These are phyloP conservation scores for Lytechinus pictus DNA, from an alignment of 35 echinoderm and acorn worm genomes.

Conservation along the genomic window DNA sequence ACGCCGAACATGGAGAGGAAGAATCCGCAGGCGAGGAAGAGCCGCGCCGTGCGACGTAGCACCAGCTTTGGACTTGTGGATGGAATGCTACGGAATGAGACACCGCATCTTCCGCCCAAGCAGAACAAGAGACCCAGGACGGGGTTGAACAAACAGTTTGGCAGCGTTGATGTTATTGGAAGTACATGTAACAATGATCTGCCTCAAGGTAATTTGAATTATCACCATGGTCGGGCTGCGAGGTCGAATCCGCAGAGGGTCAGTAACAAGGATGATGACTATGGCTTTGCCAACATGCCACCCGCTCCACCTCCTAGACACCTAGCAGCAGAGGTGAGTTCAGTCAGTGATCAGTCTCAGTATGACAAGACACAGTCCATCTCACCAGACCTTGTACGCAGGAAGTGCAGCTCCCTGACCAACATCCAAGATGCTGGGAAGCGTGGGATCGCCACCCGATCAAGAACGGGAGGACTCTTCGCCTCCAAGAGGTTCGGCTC, in stretches of 20 bases:
- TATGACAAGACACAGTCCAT: not conserved
- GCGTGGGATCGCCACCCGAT: not conserved
- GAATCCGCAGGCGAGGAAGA: not conserved
- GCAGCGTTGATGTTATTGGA: not conserved
- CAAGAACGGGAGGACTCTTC: slow-evolving; percentile 21
- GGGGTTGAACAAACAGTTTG: not conserved
- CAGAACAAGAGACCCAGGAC: not conserved
- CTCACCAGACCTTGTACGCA: not conserved
- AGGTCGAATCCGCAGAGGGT: not conserved
- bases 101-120: not conserved
- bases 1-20: slow-evolving; percentile 5
- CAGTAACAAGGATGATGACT: slow-evolving; percentile 8
- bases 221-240: not conserved
- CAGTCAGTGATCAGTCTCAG: not conserved
- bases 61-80: slow-evolving; percentile 11
- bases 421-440: slow-evolving; percentile 23
- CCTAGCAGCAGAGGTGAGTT: not conserved
- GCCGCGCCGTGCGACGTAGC: not conserved
- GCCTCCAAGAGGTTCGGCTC: slow-evolving; percentile 94
- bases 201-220: not conserved
- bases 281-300: slow-evolving; percentile 39
- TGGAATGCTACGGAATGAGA: not conserved
- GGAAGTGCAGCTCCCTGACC: slow-evolving; percentile 25
- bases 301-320: not conserved
- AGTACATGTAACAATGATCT: not conserved